Conservation (phyloP, 2,888 invertebrate species). For the Gibbula magus region DNA sequence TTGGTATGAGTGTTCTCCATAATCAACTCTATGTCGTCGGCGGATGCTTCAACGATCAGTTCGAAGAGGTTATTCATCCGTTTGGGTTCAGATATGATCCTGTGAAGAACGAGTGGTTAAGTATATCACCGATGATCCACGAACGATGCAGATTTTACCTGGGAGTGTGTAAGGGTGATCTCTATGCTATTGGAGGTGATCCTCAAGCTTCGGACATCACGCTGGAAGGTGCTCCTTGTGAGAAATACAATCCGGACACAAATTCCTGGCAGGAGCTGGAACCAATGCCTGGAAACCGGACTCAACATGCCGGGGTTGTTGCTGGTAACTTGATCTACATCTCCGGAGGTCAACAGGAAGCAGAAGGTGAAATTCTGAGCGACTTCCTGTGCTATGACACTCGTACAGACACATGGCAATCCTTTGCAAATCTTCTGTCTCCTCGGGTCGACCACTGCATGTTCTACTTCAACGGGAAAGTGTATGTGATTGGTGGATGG, state of each 20-base stretch:
- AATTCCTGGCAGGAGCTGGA: conserved; percentile 59
- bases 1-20: conserved; percentile 82
- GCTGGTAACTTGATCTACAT: conserved; percentile 73
- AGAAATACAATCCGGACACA: conserved; percentile 57
- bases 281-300: conserved; percentile 60
- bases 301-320: conserved; percentile 68
- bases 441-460: conserved; percentile 69
- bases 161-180: conserved; percentile 52
- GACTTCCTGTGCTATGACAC: conserved; percentile 61
- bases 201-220: conserved; percentile 76
- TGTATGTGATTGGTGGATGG: conserved; percentile 73
- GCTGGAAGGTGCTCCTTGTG: conserved; percentile 58
- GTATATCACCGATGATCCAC: conserved; percentile 77
- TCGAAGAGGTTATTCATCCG: conserved; percentile 84
- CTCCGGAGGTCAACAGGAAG: conserved; percentile 79
- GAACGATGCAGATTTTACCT: conserved; percentile 69
- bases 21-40: conserved; percentile 84
- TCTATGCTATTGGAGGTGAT: conserved; percentile 76
- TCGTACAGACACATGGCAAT: conserved; percentile 52
- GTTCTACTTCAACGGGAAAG: conserved; percentile 51
- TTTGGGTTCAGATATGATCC: conserved; percentile 84
- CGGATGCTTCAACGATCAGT: conserved; percentile 81
- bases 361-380: conserved; percentile 77
- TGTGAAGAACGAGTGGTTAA: conserved; percentile 81
- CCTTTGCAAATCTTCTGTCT: conserved; percentile 52